Evolutionary conservation across 2,888 invertebrate genomes (phyloP).

Genomic region (Ectemnius lituratus): DNA sequence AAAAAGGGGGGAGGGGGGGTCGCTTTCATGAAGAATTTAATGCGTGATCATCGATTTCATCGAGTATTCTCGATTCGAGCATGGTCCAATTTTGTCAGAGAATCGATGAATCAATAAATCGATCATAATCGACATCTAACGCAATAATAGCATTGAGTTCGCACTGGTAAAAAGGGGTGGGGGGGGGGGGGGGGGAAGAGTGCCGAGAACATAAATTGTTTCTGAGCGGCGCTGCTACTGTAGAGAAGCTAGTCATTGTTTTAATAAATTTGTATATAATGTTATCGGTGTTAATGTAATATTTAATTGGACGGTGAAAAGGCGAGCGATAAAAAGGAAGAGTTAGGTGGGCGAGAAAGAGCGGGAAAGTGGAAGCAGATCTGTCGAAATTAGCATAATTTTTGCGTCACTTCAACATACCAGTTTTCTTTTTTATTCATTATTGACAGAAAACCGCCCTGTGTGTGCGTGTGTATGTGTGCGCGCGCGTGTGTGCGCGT

Average conservation of each 20-base stretch:
- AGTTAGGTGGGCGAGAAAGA: constrained; percentile 9
- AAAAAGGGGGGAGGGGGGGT: neutral
- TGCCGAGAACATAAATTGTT: constrained; percentile 8
- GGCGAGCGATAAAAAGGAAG: neutral
- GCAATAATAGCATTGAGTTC: neutral
- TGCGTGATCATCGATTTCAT: neutral
- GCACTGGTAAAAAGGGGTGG: constrained; percentile 1
- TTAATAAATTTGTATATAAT: constrained; percentile 63
- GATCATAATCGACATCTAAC: neutral
- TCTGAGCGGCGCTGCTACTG: constrained; percentile 14
- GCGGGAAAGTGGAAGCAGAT: constrained; percentile 7
- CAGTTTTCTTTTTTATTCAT: too few relatives aligned
- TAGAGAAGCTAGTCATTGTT: constrained; percentile 58
- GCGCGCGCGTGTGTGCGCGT: neutral
- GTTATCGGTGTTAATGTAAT: constrained; percentile 54
- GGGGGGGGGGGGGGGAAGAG: too few relatives aligned
- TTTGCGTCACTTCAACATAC: too few relatives aligned
- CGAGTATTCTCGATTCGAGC: too few relatives aligned
- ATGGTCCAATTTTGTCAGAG: too few relatives aligned
- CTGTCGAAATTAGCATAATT: too few relatives aligned
- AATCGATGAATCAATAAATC: neutral
- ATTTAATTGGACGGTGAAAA: constrained; percentile 28
- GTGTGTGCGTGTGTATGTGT: neutral
- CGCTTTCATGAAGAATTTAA: neutral
- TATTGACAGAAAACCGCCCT: too few relatives aligned